These are phyloP conservation scores for Prunella fulvescens DNA, from an alignment of 2,113 vertebrate genomes.

Conservation along the genomic window DNA sequence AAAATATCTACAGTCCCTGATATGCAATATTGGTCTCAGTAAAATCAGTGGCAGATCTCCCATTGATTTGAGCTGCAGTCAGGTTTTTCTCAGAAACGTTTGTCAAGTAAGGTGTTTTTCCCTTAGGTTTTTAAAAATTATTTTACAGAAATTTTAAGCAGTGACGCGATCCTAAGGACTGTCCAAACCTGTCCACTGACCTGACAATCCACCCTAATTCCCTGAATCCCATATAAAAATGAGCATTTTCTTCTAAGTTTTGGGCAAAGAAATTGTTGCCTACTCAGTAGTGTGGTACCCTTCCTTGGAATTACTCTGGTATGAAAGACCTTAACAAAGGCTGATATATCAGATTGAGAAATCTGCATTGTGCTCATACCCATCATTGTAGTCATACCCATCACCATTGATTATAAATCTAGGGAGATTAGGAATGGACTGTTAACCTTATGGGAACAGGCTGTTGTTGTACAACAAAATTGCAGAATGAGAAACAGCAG, in stretches of 20 bases:
- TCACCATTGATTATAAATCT: neutral
- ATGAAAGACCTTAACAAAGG: neutral
- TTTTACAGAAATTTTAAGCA: neutral
- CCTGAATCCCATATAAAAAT: neutral
- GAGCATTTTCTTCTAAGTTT: neutral
- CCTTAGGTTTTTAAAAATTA: neutral
- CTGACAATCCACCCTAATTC: neutral
- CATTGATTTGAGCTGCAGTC: neutral
- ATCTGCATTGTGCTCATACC: neutral
- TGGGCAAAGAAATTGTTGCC: neutral
- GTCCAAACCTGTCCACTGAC: neutral
- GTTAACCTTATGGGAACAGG: neutral
- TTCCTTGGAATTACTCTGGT: neutral
- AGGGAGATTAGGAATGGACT: neutral
- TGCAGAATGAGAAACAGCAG: neutral
- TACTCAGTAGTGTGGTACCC: neutral
- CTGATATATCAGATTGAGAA: neutral
- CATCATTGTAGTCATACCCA: neutral
- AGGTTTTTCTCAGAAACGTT: neutral
- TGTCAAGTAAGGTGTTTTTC: neutral
- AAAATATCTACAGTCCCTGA: neutral
- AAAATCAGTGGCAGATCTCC: neutral
- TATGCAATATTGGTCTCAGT: neutral
- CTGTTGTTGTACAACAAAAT: neutral
- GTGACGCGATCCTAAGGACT: neutral